phyloP scores from a whole-genome alignment of 2,113 vertebrate genomes.

The Oophaga pumilio region DNA sequence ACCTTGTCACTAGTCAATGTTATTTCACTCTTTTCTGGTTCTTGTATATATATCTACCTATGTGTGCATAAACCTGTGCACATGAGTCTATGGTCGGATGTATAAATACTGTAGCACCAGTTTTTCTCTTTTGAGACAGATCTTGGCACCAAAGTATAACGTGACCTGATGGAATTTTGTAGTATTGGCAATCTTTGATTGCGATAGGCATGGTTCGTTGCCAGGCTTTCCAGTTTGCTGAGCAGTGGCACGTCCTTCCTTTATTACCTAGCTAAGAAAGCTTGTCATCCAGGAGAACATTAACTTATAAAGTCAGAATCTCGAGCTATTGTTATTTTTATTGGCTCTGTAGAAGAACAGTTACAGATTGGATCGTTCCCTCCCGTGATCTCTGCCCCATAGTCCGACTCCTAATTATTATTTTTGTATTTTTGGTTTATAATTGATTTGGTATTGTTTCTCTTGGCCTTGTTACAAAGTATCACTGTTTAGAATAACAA shows the following conservation, averaged over 20 bases:
- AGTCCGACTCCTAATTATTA: background rate
- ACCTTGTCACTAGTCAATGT: too few species aligned
- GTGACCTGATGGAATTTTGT: too few species aligned
- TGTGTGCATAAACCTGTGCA: too few species aligned
- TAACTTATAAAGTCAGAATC: background rate
- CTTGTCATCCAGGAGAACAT: background rate
- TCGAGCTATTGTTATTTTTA: background rate
- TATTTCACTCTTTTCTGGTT: too few species aligned
- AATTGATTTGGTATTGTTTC: conserved; percentile 1
- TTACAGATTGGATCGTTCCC: background rate
- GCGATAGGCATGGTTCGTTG: too few species aligned
- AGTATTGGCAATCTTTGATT: too few species aligned
- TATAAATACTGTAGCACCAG: too few species aligned
- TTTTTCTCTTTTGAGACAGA: too few species aligned
- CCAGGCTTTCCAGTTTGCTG: too few species aligned
- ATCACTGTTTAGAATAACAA: background rate
- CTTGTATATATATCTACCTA: too few species aligned
- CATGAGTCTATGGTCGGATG: too few species aligned
- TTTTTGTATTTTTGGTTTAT: background rate
- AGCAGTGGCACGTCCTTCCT: background rate
- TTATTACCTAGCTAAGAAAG: background rate
- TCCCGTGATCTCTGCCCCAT: background rate
- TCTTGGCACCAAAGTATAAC: too few species aligned
- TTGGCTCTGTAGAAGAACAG: background rate
- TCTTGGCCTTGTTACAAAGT: conserved; percentile 2